Conservation (phyloP, 2,797 vertebrate species). For the Hirundo rustica region DNA sequence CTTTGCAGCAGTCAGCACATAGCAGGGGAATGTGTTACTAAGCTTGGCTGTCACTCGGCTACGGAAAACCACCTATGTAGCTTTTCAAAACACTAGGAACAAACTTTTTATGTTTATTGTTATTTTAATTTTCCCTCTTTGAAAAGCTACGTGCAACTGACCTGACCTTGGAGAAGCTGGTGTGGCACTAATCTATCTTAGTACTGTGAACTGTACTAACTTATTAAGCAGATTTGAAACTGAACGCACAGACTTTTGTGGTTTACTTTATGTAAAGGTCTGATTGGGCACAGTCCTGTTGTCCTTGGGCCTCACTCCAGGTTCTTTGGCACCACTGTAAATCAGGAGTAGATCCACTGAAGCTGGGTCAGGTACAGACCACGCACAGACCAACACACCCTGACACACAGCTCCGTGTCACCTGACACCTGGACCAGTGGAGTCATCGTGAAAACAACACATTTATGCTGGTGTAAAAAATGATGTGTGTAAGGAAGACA, state of each 20-base stretch:
- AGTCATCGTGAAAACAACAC: background rate
- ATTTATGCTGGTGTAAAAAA: background rate
- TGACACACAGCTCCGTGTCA: fast-evolving
- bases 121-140: background rate
- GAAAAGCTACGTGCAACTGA: background rate
- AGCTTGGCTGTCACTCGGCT: background rate
- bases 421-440: background rate
- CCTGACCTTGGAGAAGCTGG: background rate
- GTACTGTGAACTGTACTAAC: background rate
- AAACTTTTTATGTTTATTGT: background rate
- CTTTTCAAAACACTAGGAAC: background rate
- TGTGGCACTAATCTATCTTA: constrained; percentile 15
- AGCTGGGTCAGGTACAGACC: background rate
- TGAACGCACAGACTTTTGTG: background rate
- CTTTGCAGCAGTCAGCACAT: background rate
- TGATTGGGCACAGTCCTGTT: background rate
- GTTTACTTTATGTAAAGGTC: background rate
- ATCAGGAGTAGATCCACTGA: background rate
- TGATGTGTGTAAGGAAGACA: background rate
- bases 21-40: background rate
- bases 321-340: background rate
- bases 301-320: background rate
- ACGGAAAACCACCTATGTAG: background rate
- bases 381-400: background rate
- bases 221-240: constrained; percentile 28